Evolutionary conservation across 2,888 invertebrate species (phyloP).

Genomic region (Schizaphis graminum): DNA sequence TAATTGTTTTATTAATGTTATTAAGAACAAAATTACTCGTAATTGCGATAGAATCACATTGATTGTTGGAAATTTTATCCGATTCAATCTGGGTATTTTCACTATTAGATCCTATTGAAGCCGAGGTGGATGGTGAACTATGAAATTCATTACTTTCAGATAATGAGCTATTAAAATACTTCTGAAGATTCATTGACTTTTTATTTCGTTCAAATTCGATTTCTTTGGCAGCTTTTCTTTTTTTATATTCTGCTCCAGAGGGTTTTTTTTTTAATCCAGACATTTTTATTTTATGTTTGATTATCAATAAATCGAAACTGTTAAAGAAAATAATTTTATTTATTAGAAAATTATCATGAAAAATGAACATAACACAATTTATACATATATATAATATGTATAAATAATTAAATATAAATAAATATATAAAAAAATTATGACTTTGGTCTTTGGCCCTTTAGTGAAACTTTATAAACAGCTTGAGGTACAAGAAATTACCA

Average conservation of each 20-base stretch:
- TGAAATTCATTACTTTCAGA: slow-evolving; percentile 28
- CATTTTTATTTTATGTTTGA: slow-evolving; percentile 12
- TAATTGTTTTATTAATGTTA: slow-evolving; percentile 33
- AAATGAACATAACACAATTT: background rate
- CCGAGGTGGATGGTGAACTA: slow-evolving; percentile 6
- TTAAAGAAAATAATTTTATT: slow-evolving; percentile 5
- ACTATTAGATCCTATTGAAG: slow-evolving; percentile 36
- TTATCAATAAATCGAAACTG: slow-evolving; percentile 2
- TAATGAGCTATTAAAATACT: slow-evolving; percentile 25
- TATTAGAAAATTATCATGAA: slow-evolving; percentile 5
- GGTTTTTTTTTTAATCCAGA: slow-evolving; percentile 39
- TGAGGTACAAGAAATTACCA: no score
- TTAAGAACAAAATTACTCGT: slow-evolving; percentile 20
- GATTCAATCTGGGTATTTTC: slow-evolving; percentile 35
- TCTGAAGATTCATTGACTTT: slow-evolving; percentile 36
- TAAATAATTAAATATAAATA: background rate
- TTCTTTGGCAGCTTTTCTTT: slow-evolving; percentile 39
- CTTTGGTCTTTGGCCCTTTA: background rate
- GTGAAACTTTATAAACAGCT: background rate
- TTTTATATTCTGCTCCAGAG: slow-evolving; percentile 20
- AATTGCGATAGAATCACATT: slow-evolving; percentile 21
- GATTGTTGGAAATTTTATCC: slow-evolving; percentile 37
- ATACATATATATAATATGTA: background rate
- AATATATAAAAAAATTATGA: background rate
- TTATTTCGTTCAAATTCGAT: slow-evolving; percentile 30